Conservation (phyloP, 2,888 invertebrate species). For the Metallyticus violacea region DNA sequence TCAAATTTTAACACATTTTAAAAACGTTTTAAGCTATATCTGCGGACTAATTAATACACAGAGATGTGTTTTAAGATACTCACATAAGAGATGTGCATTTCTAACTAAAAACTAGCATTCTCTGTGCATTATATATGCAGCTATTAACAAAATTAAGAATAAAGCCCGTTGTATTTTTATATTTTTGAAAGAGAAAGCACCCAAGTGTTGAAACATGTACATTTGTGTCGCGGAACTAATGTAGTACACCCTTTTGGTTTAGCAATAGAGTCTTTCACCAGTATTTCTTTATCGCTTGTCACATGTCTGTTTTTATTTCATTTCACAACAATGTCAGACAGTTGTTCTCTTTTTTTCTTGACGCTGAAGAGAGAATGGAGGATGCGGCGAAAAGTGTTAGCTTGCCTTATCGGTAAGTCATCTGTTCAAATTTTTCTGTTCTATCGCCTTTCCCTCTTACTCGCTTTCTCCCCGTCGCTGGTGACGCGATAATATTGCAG, state of each 20-base stretch:
- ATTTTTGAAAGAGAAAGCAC: too few species aligned
- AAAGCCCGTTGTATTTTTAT: too few species aligned
- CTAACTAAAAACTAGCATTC: too few species aligned
- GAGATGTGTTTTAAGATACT: too few species aligned
- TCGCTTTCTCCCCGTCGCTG: neutral
- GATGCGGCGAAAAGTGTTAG: neutral
- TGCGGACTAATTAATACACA: too few species aligned
- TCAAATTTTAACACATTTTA: too few species aligned
- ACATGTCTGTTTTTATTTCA: neutral
- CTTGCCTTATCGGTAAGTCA: neutral
- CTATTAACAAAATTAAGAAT: too few species aligned
- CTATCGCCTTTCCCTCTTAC: neutral
- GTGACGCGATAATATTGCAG: neutral
- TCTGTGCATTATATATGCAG: too few species aligned
- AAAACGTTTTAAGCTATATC: too few species aligned
- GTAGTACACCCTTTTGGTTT: neutral
- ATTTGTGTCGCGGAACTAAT: neutral
- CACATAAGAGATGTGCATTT: too few species aligned
- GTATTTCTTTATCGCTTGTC: neutral
- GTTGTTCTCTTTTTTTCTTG: neutral
- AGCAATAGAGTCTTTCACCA: neutral
- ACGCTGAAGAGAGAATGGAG: neutral
- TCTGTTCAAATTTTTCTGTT: neutral
- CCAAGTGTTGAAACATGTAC: neutral
- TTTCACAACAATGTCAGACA: neutral